Base-by-base conservation (phyloP, 2,888 invertebrate species). In the Achlya flavicornis region DNA sequence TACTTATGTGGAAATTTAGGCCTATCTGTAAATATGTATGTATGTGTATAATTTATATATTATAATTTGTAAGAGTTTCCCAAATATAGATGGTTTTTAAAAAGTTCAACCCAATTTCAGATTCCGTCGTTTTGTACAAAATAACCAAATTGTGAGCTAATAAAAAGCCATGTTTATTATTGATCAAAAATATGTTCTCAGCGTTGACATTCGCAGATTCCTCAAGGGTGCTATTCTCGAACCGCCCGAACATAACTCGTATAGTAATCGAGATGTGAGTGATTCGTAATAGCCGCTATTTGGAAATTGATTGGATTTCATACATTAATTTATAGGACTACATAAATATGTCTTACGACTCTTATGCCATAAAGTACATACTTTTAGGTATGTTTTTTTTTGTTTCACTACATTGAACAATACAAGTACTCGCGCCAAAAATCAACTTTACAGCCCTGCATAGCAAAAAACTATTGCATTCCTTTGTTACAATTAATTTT, bases 161-260 rank as follows among this genome's bases (percentile, higher is more conserved):
- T 53, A 53, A 53, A 19, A 48, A 48, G 16, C 14, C 16, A 48
- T 48, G 48, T 48, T 48, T 14, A 67, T 66, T 71, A 70, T 66
- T 71, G 64, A 74, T 69, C 66, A 67, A 57, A 33, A 19, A 48
- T 35, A 53, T 61, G 32, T 7, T 35, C 38, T 16, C 48, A 38
- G 43, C 61, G 32, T n/a, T 16, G 35, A 32, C 4, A 16, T 53
- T 19, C 64, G 66, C 19, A 19, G 53, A 64, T 64, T 66, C 61
- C 64, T 57, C 66, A 7, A 58, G 66, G 63, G 64, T 63, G 57
- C 61, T 58, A 57, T 64, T 61, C n/a, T 11, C 7, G 59, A 46
- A 48, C 58, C 61, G 62, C 62, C 60, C 10, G 48, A 61, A 64
- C 48, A 46, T 61, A 61, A 53, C 43, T 62, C 58, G 61, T 43